A percentile compares a stretch with the other conserved stretches of the same genome.
Evolutionary conservation across 2,797 vertebrate genomes (phyloP).

Genomic region (Calcarius lapponicus): DNA sequence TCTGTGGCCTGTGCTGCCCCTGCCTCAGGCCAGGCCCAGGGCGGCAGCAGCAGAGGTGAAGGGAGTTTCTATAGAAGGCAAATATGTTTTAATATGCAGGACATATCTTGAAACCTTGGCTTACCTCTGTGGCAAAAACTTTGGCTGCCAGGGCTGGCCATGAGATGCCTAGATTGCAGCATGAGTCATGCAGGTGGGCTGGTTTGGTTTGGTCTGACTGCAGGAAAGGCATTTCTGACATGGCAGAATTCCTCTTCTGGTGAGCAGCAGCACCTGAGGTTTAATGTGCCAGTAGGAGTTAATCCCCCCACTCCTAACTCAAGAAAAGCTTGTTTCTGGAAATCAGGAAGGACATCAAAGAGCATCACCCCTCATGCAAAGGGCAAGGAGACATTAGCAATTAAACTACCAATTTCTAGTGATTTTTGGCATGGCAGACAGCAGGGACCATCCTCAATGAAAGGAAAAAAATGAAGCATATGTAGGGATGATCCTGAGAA

Average conservation of each 20-base stretch:
- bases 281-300: neutral
- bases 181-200: accelerated
- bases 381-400: neutral
- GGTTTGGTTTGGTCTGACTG: neutral
- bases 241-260: neutral
- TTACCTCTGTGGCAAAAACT: neutral
- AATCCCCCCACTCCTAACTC: neutral
- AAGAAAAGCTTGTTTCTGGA: neutral
- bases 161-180: neutral
- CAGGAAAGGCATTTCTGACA: neutral
- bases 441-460: neutral
- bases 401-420: neutral
- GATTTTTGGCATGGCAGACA: neutral
- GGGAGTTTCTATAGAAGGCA: neutral
- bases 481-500: neutral
- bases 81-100: neutral
- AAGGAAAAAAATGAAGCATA: neutral
- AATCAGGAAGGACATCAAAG: neutral
- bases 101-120: neutral
- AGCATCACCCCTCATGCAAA: neutral
- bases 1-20: neutral
- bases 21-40: neutral
- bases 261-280: neutral
- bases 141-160: neutral
- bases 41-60: neutral